Percentiles rank a stretch among this genome's conserved stretches.
Conservation (phyloP, 2,888 invertebrate genomes). For the Automeris io region DNA sequence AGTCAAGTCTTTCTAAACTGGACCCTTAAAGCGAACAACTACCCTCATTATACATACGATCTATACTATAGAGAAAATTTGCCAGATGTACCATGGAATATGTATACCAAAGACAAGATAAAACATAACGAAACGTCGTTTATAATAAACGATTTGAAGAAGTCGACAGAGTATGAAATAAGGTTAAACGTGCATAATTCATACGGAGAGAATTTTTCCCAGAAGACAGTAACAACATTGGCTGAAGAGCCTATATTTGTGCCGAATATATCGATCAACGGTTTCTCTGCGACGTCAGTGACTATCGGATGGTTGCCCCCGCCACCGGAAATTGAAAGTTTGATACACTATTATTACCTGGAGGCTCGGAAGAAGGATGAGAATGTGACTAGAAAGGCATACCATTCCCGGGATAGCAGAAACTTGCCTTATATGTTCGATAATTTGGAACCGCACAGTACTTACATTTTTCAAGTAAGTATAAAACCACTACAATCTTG, state of each 20-base stretch:
- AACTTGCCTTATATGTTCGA: constrained; percentile 87
- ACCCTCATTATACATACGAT: constrained; percentile 78
- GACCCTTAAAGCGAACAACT: constrained; percentile 87
- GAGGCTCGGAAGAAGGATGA: constrained; percentile 78
- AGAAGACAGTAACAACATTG: constrained; percentile 78
- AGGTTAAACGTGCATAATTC: neutral
- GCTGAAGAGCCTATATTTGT: constrained; percentile 85
- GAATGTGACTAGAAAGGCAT: constrained; percentile 74
- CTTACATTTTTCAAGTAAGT: constrained; percentile 85
- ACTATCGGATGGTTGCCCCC: constrained; percentile 89
- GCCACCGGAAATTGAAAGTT: constrained; percentile 78
- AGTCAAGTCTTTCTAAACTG: constrained; percentile 88
- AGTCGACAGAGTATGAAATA: constrained; percentile 78
- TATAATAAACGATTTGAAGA: constrained; percentile 80
- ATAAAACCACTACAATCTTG: neutral
- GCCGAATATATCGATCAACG: constrained; percentile 87
- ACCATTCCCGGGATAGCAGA: constrained; percentile 79
- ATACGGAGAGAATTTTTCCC: constrained; percentile 32
- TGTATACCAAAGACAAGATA: constrained; percentile 77
- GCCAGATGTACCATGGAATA: too few species aligned
- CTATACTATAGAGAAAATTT: constrained; percentile 32
- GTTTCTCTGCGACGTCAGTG: constrained; percentile 81
- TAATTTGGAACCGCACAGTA: constrained; percentile 86
- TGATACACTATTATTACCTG: constrained; percentile 86
- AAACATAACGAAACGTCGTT: constrained; percentile 81